phyloP scores from a whole-genome alignment of 2,113 vertebrate genomes.

The Cephalopterus ornatus region DNA sequence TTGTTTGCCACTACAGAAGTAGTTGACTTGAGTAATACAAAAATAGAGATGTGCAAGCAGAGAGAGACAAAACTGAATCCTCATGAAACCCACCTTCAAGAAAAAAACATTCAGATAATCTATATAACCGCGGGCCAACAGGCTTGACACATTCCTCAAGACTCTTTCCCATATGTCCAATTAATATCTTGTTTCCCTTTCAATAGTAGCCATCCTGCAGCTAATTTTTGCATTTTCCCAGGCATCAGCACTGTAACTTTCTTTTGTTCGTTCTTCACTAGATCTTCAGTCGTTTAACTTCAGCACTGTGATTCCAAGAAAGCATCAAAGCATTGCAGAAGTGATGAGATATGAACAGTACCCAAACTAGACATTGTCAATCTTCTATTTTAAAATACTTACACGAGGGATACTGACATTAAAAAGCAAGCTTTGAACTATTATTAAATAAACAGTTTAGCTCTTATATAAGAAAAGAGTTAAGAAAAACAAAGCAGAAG shows the following conservation, averaged over 20 bases:
- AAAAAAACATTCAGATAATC: neutral
- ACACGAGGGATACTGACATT: neutral
- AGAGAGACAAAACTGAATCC: neutral
- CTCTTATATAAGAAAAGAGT: neutral
- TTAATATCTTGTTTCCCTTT: neutral
- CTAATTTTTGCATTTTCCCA: neutral
- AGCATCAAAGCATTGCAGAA: neutral
- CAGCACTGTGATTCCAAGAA: slow-evolving; percentile 6
- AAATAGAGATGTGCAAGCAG: neutral
- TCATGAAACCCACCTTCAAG: neutral
- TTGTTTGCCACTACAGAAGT: neutral
- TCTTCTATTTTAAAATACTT: neutral
- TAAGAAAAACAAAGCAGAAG: neutral
- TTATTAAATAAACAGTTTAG: neutral
- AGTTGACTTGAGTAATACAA: neutral
- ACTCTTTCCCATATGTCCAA: neutral
- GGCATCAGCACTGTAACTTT: neutral
- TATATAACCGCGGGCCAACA: neutral
- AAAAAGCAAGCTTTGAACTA: neutral
- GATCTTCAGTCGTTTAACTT: neutral
- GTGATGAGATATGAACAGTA: neutral
- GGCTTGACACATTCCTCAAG: rapidly evolving
- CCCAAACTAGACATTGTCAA: neutral
- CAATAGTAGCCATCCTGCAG: neutral
- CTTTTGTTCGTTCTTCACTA: neutral